Percentiles rank a stretch among this genome's conserved stretches.
phyloP scores from a whole-genome alignment of 1,140 invertebrate genomes.

The Drosophila bocqueti region DNA sequence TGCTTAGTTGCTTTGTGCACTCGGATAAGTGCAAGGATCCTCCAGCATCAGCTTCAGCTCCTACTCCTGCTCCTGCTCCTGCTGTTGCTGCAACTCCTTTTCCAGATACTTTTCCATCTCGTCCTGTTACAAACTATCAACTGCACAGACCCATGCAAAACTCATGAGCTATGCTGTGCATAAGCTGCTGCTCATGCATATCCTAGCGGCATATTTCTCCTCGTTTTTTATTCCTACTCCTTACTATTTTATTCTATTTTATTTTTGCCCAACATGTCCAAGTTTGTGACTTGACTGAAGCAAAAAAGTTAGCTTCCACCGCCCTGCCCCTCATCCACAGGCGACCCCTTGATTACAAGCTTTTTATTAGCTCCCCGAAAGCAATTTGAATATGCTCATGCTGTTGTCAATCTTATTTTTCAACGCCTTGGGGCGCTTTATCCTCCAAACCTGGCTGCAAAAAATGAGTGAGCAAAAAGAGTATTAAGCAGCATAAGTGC shows the following conservation, averaged over 20 bases:
- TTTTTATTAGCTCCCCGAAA: constrained; percentile 80
- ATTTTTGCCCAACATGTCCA: constrained; percentile 56
- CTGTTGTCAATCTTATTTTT: constrained; percentile 61
- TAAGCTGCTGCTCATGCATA: constrained; percentile 72
- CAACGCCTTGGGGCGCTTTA: constrained; percentile 48
- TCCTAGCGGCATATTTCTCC: constrained; percentile 70
- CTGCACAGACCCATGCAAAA: constrained; percentile 55
- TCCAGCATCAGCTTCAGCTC: constrained; percentile 1
- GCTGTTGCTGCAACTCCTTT: constrained; percentile 2
- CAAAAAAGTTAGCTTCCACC: constrained; percentile 49
- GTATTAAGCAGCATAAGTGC: constrained; percentile 60
- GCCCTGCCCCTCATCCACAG: background rate
- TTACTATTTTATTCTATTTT: constrained; percentile 26
- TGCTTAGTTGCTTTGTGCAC: constrained; percentile 77
- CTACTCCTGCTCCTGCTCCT: background rate
- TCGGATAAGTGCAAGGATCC: constrained; percentile 61
- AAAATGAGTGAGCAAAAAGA: constrained; percentile 26
- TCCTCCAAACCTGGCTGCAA: constrained; percentile 14
- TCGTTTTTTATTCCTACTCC: constrained; percentile 26
- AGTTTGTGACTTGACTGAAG: constrained; percentile 67
- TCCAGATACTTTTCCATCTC: constrained; percentile 31
- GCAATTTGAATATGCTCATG: constrained; percentile 78
- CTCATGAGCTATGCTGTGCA: constrained; percentile 48
- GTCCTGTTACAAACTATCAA: constrained; percentile 53
- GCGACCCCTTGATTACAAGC: constrained; percentile 72